Percentiles rank a stretch among this genome's conserved stretches.
phyloP scores from a whole-genome alignment of 2,888 invertebrate genomes.

The Hymenopus coronatus region DNA sequence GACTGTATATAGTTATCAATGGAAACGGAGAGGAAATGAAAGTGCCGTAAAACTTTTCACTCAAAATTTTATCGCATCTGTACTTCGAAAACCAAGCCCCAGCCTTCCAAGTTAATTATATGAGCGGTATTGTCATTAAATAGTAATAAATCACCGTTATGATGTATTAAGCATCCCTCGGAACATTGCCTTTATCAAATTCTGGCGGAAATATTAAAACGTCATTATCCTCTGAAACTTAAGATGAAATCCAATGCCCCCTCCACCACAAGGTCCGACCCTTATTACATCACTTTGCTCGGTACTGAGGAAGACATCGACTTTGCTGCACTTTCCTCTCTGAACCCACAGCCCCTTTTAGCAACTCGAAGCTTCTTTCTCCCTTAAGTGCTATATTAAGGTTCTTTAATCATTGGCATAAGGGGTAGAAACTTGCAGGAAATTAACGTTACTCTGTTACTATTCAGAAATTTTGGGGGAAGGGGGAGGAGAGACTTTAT shows the following conservation, averaged over 20 bases:
- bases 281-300: background rate
- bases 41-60: too few species aligned
- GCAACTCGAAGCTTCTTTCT: background rate
- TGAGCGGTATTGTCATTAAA: too few species aligned
- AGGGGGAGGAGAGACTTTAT: background rate
- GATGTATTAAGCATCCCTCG: too few species aligned
- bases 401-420: background rate
- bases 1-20: too few species aligned
- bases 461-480: background rate
- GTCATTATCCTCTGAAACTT: background rate
- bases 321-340: background rate
- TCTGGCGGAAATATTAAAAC: background rate
- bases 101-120: too few species aligned
- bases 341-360: background rate
- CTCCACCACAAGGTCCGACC: background rate
- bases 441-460: slow-evolving; percentile 12
- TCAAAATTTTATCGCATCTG: too few species aligned
- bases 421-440: background rate
- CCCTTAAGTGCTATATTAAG: slow-evolving; percentile 9
- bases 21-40: too few species aligned
- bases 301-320: background rate
- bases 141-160: too few species aligned
- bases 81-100: too few species aligned
- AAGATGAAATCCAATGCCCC: background rate
- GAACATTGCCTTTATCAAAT: background rate